phyloP scores from a whole-genome alignment of 2,888 invertebrate genomes.

The Rhagium mordax region DNA sequence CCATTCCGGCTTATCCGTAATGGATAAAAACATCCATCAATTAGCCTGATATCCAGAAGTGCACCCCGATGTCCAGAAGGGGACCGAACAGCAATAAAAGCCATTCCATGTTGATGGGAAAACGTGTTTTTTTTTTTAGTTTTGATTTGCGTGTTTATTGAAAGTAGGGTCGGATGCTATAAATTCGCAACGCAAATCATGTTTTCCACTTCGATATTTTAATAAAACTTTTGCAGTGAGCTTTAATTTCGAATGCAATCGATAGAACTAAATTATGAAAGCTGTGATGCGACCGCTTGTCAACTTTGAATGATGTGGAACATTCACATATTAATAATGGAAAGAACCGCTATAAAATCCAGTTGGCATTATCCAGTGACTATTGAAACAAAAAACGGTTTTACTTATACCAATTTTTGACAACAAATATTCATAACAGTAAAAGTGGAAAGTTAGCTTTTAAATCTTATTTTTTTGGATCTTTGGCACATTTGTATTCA shows the following conservation, averaged over 20 bases:
- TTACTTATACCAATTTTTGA: no score
- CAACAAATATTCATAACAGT: no score
- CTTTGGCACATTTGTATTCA: no score
- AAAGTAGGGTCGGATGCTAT: background rate
- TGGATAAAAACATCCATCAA: background rate
- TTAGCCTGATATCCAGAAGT: no score
- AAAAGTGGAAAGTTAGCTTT: no score
- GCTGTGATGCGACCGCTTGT: background rate
- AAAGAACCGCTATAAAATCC: background rate
- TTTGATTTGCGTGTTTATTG: slow-evolving; percentile 7
- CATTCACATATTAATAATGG: background rate
- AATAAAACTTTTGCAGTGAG: background rate
- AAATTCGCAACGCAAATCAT: background rate
- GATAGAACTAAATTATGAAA: background rate
- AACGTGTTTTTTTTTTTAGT: slow-evolving; percentile 9
- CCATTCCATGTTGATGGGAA: background rate
- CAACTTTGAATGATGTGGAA: background rate
- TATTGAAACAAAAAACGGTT: no score
- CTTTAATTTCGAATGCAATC: background rate
- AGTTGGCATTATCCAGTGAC: no score
- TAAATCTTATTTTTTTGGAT: no score
- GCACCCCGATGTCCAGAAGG: background rate
- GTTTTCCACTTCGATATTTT: background rate
- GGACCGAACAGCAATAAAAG: slow-evolving; percentile 2
- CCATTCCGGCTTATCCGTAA: background rate